Base-by-base conservation (phyloP, 35 echinoderm and acorn worm genomes). In the Heliocidaris tuberculata region DNA sequence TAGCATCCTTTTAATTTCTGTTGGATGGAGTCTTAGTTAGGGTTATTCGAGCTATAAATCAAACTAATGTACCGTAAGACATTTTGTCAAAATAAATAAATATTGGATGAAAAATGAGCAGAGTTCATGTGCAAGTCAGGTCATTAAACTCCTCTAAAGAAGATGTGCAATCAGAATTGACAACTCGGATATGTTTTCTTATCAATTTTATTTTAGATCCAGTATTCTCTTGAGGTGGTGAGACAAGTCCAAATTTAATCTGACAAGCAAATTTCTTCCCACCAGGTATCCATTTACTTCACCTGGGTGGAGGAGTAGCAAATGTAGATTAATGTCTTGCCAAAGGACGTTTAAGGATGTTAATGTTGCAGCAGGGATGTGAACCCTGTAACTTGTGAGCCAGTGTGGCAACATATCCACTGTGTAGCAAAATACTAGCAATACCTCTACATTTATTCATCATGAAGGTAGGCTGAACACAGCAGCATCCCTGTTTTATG, bases 71-170 rank as follows among this genome's bases (percentile, higher is more conserved):
- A 42, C 47, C 4, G 47, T 16, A 89, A 19, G 31, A 89, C 31
- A 32, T 89, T 32, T 42, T 89, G 87, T 19, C 87, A 42, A 48
- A 48, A 89, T 42, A 89, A 42, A 89, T 78, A 78, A 78, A 78
- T 19, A 78, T 78, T 7, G 27, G 65, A 78, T 78, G 65, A 78
- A 78, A 21, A 78, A 78, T 78, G 65, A 78, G 21, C 27, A 78
- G 21, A 78, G 65, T 78, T 78, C 65, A 78, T 78, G 65, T 78
- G 17, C 65, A 78, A 78, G 65, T 78, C 65, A 78, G 27, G 65
- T 78, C 16, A 6, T 78, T 78, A 27, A 78, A 78, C 27, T 78
- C 65, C 27, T 70, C 60, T 21, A 70, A 70, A 52, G 50, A 52
- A 24, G 60, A 6, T 70, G 60, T 70, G 60, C 4, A 24, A 70